These are phyloP conservation scores for Spondyliosoma cantharus DNA, from an alignment of 2,797 vertebrate species.

Conservation along the genomic window DNA sequence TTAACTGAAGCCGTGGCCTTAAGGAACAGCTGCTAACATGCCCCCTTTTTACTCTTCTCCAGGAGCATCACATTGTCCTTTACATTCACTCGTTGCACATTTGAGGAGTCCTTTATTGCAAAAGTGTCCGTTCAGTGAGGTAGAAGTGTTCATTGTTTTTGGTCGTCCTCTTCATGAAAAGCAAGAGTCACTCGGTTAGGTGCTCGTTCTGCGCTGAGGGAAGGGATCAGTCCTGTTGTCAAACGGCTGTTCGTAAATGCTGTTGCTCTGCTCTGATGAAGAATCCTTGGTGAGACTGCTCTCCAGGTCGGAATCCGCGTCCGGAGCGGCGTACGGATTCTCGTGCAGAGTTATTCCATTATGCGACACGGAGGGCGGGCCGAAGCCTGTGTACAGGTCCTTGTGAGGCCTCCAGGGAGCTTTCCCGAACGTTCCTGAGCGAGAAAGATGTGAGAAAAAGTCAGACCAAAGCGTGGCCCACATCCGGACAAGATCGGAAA, in stretches of 20 bases:
- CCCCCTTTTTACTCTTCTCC: constrained; percentile 48
- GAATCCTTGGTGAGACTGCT: constrained; percentile 69
- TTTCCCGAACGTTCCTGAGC: constrained; percentile 95
- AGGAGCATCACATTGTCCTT: constrained; percentile 63
- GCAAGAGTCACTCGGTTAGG: constrained; percentile 79
- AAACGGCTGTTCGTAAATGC: constrained; percentile 82
- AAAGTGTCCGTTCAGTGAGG: constrained; percentile 89
- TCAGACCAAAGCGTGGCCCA: background rate
- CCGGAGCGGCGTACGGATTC: constrained; percentile 81
- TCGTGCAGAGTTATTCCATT: constrained; percentile 78
- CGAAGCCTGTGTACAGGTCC: constrained; percentile 80
- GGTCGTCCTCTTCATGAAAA: constrained; percentile 72
- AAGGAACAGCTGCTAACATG: constrained; percentile 51
- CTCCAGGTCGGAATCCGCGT: constrained; percentile 82
- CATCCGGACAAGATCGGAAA: rapidly evolving
- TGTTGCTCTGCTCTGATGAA: constrained; percentile 75
- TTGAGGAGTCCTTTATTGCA: constrained; percentile 70
- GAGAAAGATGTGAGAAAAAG: background rate
- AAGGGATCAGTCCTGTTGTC: constrained; percentile 84
- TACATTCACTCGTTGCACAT: constrained; percentile 83
- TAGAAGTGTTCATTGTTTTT: constrained; percentile 82
- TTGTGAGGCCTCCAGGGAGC: constrained; percentile 88
- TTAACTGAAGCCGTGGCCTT: constrained; percentile 81
- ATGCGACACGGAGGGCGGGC: constrained; percentile 58
- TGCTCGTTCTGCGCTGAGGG: constrained; percentile 75